Evolutionary conservation across 2,113 vertebrate species (phyloP).

Genomic region (Orthonyx spaldingii): DNA sequence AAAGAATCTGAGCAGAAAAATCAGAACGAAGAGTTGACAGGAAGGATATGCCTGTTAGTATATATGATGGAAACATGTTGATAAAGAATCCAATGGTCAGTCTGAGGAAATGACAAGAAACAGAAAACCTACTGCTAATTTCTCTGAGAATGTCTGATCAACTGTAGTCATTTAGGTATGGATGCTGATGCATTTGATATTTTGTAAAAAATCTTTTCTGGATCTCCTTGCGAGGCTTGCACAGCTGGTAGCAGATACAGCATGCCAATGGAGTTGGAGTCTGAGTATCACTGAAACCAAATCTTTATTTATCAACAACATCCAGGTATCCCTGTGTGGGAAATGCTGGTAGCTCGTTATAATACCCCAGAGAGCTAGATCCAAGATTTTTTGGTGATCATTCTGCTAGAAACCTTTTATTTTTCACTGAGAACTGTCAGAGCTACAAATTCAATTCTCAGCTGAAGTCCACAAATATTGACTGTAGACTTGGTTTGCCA

Average conservation of each 20-base stretch:
- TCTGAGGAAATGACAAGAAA: background rate
- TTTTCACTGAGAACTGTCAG: background rate
- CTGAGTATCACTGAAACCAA: background rate
- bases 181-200: background rate
- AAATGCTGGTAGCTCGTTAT: background rate
- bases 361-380: background rate
- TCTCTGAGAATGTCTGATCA: background rate
- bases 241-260: background rate
- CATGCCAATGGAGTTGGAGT: background rate
- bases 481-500: background rate
- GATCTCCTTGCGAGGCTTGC: background rate
- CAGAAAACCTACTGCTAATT: background rate
- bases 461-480: background rate
- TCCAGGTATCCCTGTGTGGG: background rate
- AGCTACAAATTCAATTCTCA: background rate
- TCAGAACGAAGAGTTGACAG: background rate
- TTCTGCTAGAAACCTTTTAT: background rate
- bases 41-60: background rate
- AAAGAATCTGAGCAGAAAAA: background rate
- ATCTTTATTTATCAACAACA: background rate
- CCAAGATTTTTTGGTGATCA: background rate
- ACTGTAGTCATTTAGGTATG: background rate
- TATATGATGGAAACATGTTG: background rate
- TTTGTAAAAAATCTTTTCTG: background rate
- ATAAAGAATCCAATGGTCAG: background rate